These are phyloP conservation scores for Gephyroberyx darwinii DNA, from an alignment of 2,797 vertebrate species.

Conservation along the genomic window DNA sequence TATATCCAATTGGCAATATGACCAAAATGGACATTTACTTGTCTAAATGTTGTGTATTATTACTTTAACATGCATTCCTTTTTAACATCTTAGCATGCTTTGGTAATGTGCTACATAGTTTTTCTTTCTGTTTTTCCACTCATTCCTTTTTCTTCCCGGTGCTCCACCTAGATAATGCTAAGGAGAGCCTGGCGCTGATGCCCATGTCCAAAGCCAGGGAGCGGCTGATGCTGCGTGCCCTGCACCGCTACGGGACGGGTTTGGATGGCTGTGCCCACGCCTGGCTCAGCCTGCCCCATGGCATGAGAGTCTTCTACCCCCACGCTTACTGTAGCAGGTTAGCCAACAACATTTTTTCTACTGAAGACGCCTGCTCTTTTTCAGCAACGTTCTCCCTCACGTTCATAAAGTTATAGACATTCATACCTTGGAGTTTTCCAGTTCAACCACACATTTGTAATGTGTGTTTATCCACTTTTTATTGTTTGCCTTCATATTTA, in stretches of 20 bases:
- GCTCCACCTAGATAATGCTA: conserved; percentile 87
- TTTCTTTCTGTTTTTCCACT: not conserved
- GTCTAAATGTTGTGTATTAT: too few species aligned
- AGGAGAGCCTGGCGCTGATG: conserved; percentile 88
- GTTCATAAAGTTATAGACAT: too few species aligned
- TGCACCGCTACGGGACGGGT: conserved; percentile 89
- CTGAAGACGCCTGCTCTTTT: too few species aligned
- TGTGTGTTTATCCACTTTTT: not conserved
- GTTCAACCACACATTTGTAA: not conserved
- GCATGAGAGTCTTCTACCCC: conserved; percentile 91
- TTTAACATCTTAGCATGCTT: not conserved
- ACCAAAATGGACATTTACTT: too few species aligned
- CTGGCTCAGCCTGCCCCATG: conserved; percentile 94
- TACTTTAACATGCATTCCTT: not conserved
- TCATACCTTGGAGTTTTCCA: not conserved
- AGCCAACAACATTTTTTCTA: conserved; percentile 1
- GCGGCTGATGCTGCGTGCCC: conserved; percentile 88
- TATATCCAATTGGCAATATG: too few species aligned
- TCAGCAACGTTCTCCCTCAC: too few species aligned
- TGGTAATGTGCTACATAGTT: not conserved
- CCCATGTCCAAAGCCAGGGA: conserved; percentile 91
- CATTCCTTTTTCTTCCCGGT: conserved; percentile 39
- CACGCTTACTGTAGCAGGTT: conserved; percentile 94
- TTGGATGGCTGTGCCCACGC: conserved; percentile 86
- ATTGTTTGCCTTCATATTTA: not conserved